Percentiles rank a stretch among this genome's conserved stretches.
These are phyloP conservation scores for Carabus problematicus DNA, from an alignment of 2,888 invertebrate genomes.

Conservation along the genomic window DNA sequence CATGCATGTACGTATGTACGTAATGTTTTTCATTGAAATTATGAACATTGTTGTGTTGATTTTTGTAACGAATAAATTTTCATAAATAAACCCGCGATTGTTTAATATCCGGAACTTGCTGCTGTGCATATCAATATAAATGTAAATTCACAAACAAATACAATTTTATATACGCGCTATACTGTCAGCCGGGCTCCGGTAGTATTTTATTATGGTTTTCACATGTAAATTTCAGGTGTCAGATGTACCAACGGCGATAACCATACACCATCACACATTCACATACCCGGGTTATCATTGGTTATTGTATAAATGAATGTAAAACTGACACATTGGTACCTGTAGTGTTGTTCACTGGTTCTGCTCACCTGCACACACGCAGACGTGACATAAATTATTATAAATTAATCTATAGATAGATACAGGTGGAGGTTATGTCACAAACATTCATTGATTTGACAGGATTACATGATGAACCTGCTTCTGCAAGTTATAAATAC, in stretches of 20 bases:
- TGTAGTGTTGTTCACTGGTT: neutral
- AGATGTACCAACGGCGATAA: slow-evolving; percentile 12
- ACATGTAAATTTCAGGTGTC: slow-evolving; percentile 33
- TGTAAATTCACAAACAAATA: slow-evolving; percentile 21
- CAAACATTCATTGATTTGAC: too few species aligned
- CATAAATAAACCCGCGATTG: slow-evolving; percentile 39
- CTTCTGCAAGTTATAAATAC: too few species aligned
- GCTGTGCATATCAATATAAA: slow-evolving; percentile 39
- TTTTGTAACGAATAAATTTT: slow-evolving; percentile 37
- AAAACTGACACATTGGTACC: slow-evolving; percentile 28
- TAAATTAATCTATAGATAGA: too few species aligned
- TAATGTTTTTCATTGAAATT: slow-evolving; percentile 30
- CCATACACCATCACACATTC: neutral
- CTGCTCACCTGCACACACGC: too few species aligned
- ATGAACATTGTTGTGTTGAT: slow-evolving; percentile 30
- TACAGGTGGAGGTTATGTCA: too few species aligned
- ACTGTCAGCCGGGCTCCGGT: slow-evolving; percentile 6
- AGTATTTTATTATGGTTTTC: slow-evolving; percentile 37
- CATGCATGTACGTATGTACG: neutral
- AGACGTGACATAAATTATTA: too few species aligned
- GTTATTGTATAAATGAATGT: slow-evolving; percentile 33
- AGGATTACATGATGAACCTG: too few species aligned
- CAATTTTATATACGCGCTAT: slow-evolving; percentile 20
- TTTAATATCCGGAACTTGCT: slow-evolving; percentile 40
- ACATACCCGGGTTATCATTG: slow-evolving; percentile 19